phyloP scores from a whole-genome alignment of 2,797 vertebrate genomes.

The Calcarius lapponicus region DNA sequence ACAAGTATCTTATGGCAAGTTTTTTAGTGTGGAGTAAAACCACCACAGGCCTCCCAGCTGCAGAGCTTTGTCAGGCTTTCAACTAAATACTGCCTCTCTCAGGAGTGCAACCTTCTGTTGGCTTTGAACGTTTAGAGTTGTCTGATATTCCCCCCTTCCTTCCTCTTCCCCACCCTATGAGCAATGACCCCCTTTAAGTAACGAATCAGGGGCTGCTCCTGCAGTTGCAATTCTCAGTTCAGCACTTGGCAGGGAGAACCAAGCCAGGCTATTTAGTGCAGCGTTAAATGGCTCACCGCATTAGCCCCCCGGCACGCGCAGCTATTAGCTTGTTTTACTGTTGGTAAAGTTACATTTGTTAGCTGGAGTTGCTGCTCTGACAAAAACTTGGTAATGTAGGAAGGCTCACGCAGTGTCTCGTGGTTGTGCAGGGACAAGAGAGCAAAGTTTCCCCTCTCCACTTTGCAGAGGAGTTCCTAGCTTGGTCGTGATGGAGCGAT shows the following conservation, averaged over 20 bases:
- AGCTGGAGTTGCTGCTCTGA: constrained; percentile 77
- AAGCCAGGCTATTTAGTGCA: constrained; percentile 81
- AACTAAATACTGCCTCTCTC: constrained; percentile 42
- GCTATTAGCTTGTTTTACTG: constrained; percentile 83
- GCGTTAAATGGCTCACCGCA: constrained; percentile 79
- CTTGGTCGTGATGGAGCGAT: background rate
- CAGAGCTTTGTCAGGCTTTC: constrained; percentile 59
- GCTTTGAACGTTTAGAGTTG: constrained; percentile 56
- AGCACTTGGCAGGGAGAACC: constrained; percentile 79
- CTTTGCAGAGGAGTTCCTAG: background rate
- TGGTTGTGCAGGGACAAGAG: background rate
- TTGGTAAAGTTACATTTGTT: constrained; percentile 82
- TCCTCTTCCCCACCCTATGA: constrained; percentile 67
- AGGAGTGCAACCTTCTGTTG: constrained; percentile 68
- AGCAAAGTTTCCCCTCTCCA: background rate
- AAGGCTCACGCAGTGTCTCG: background rate
- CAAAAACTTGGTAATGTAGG: constrained; percentile 55
- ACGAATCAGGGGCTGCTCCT: constrained; percentile 78
- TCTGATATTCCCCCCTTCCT: constrained; percentile 23
- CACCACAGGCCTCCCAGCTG: constrained; percentile 61
- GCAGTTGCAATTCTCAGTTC: constrained; percentile 81
- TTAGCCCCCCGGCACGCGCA: constrained; percentile 81
- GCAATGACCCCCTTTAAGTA: constrained; percentile 83
- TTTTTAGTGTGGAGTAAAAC: constrained; percentile 45
- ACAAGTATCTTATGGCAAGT: constrained; percentile 55